Percentiles rank a stretch among this genome's conserved stretches.
Evolutionary conservation across 2,113 vertebrate genomes (phyloP).

Genomic region (Orientallactaga bullata): DNA sequence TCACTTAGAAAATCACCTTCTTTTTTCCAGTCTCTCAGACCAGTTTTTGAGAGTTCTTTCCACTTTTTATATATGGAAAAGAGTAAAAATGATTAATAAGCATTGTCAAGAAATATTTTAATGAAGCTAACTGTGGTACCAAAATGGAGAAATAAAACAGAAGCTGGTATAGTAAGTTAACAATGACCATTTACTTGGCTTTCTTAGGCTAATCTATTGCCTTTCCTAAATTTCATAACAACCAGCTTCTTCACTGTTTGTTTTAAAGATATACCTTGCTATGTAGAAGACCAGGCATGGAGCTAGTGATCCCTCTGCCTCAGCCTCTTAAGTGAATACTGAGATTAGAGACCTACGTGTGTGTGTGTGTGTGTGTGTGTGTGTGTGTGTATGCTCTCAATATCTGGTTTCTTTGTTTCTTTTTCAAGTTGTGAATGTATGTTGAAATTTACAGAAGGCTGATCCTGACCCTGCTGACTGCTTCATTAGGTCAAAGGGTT

Average conservation of each 20-base stretch:
- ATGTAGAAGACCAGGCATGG: background rate
- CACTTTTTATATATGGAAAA: constrained; percentile 1
- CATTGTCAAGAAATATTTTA: constrained; percentile 34
- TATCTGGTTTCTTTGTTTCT: constrained; percentile 20
- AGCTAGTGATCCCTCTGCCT: background rate
- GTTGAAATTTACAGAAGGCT: constrained; percentile 10
- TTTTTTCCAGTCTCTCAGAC: background rate
- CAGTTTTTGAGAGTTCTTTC: background rate
- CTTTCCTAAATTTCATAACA: constrained; percentile 22
- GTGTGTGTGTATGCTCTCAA: background rate
- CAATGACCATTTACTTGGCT: background rate
- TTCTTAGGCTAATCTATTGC: background rate
- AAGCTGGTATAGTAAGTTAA: constrained; percentile 41
- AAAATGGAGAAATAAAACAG: constrained; percentile 41
- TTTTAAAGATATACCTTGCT: background rate
- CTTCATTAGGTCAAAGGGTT: constrained; percentile 39
- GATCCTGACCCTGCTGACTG: background rate
- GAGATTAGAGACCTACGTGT: background rate
- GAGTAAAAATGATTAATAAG: constrained; percentile 14
- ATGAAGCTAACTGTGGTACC: background rate
- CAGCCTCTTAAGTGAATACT: background rate
- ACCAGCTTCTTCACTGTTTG: constrained; percentile 17
- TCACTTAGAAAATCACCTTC: constrained; percentile 56
- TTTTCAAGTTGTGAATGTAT: constrained; percentile 48
- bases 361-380: background rate